Conservation (phyloP, 2,888 invertebrate genomes). For the Cataglyphis cursor region DNA sequence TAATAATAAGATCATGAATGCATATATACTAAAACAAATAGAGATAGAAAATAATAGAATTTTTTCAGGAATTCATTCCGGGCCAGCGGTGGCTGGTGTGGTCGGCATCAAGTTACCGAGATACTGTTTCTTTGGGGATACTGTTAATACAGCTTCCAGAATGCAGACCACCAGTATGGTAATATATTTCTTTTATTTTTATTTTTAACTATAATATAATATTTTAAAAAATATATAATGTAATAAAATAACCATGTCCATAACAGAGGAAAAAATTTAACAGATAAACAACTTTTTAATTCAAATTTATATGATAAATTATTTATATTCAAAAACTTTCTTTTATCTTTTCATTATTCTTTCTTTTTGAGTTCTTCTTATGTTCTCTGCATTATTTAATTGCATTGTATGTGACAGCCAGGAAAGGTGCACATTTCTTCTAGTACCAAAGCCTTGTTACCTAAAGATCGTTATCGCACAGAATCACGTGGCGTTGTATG, state of each 20-base stretch:
- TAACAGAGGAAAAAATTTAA: not conserved
- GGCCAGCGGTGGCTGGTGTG: constrained; percentile 95
- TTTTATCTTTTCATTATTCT: not conserved
- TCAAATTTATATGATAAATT: not conserved
- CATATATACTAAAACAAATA: not conserved
- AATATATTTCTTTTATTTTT: constrained; percentile 67
- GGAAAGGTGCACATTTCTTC: constrained; percentile 93
- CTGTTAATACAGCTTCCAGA: constrained; percentile 96
- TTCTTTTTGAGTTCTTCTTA: not conserved
- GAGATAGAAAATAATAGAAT: constrained; percentile 18
- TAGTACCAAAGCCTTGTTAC: constrained; percentile 90
- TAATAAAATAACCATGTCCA: not conserved
- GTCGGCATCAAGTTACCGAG: constrained; percentile 94
- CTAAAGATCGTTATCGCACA: constrained; percentile 90
- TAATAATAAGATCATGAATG: not conserved
- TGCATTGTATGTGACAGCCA: constrained; percentile 86
- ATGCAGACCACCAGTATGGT: constrained; percentile 93
- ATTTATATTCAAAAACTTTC: not conserved
- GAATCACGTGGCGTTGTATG: constrained; percentile 92
- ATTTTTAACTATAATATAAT: not conserved
- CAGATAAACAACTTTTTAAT: not conserved
- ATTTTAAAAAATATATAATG: not conserved
- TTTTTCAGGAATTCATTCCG: constrained; percentile 92
- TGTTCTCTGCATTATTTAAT: not conserved
- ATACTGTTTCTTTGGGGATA: constrained; percentile 96